Base-by-base conservation (phyloP, 2,113 vertebrate genomes). In the Melanerpes formicivorus region DNA sequence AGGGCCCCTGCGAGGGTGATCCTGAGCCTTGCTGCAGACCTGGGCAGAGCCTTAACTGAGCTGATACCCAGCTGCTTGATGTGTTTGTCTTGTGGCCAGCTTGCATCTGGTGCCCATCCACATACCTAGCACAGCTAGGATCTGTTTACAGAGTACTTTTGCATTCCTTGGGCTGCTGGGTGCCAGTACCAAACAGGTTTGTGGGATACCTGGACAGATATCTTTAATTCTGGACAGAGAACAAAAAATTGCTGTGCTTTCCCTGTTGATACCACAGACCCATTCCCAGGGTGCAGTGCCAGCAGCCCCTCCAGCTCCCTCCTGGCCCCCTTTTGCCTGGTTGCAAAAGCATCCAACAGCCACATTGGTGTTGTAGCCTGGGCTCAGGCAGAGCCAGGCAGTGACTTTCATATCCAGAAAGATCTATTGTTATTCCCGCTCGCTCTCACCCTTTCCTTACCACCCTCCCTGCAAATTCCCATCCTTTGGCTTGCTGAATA, bases 401-500 rank as follows among this genome's bases (percentile, higher is more conserved):
- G 16, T 75, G 82, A 74, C 29, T 87, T 80, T n/a, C 16, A 7
- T 62, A 42, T 65, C 76, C 59, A 54, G 32, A 44, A 90, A 26
- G 32, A 71, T 69, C 23, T 80, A 17, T 34, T 58, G 46, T 94
- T 87, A 79, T 77, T 87, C 48, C 65, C 56, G 12, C 65, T 79
- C 48, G 30, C 59, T 90, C 12, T 75, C 74, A 48, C 63, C 80
- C 55, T 90, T 94, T 71, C 58, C 72, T 87, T 25, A 6, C 67
- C 64, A 63, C 69, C 67, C 63, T 87, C 67, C 58, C 64, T 60
- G 63, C 11, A 77, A 73, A 80, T 86, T 88, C 64, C 73, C 74
- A 80, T 74, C 40, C 79, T 40, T 64, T 1, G 0, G n/a, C 72
- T 91, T 55, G 62, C 32, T 65, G 80, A 62, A 78, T 95, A 80